Evolutionary conservation across 2,113 vertebrate species (phyloP).

Genomic region (Vireo altiloquus): DNA sequence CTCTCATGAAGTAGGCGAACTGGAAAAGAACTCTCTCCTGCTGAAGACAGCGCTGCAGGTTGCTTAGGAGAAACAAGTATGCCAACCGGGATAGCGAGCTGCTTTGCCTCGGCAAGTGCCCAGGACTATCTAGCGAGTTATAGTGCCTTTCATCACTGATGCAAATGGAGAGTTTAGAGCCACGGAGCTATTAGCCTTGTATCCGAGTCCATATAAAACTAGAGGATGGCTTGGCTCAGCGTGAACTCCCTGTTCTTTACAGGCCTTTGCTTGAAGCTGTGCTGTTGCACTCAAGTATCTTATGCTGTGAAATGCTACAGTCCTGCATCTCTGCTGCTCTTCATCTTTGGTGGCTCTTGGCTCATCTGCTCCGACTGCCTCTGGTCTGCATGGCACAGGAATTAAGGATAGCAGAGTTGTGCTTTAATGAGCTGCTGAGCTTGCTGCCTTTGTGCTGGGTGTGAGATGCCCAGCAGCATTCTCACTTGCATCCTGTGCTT

Average conservation of each 20-base stretch:
- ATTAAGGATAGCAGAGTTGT: not conserved
- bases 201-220: not conserved
- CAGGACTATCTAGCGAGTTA: not conserved
- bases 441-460: not conserved
- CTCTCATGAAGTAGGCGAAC: not conserved
- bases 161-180: not conserved
- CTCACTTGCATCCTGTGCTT: not conserved
- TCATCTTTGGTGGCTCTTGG: not conserved
- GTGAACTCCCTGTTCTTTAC: not conserved
- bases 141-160: conserved; percentile 32
- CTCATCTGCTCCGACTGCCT: not conserved
- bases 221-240: not conserved
- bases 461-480: not conserved
- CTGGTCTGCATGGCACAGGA: not conserved
- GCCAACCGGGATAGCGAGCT: not conserved
- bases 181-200: not conserved
- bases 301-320: not conserved
- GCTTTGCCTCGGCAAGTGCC: not conserved
- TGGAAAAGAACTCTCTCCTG: not conserved
- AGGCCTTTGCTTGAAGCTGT: not conserved
- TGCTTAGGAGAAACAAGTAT: conserved; percentile 1
- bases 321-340: not conserved
- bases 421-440: not conserved
- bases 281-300: not conserved
- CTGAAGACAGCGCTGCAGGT: not conserved